phyloP scores from a whole-genome alignment of 2,113 vertebrate genomes.

The Leptobrachium leishanense region DNA sequence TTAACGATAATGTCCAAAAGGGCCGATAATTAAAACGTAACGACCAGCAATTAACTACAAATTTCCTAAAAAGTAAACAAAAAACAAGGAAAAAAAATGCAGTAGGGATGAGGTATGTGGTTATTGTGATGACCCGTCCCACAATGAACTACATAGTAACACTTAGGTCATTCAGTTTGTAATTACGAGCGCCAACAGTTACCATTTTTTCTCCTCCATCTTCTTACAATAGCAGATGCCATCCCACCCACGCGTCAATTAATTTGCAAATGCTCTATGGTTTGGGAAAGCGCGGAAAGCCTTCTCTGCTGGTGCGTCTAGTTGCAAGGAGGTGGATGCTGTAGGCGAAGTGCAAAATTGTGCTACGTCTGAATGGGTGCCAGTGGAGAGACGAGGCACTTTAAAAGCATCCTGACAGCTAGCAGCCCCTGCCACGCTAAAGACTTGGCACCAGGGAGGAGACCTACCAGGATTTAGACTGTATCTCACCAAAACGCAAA shows the following conservation, averaged over 20 bases:
- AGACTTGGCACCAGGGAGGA: not conserved
- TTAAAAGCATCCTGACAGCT: conserved; percentile 43
- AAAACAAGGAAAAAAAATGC: not conserved
- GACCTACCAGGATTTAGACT: not conserved
- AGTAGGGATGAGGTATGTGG: not conserved
- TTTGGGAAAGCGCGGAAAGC: conserved; percentile 64
- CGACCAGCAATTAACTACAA: not conserved
- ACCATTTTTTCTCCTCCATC: not conserved
- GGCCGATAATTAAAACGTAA: not conserved
- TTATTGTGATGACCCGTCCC: not conserved
- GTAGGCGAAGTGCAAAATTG: conserved; percentile 59
- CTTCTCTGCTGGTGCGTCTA: conserved; percentile 56
- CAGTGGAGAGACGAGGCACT: conserved; percentile 36
- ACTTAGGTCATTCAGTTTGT: conserved; percentile 58
- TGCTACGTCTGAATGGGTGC: conserved; percentile 41
- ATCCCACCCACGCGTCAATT: conserved; percentile 75
- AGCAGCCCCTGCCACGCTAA: conserved; percentile 15
- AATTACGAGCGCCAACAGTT: conserved; percentile 54
- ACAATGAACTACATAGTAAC: conserved; percentile 41
- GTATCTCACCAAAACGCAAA: not conserved
- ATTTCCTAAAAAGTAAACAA: not conserved
- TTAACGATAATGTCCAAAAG: too few species aligned
- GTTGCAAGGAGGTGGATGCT: conserved; percentile 59
- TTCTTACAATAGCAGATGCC: conserved; percentile 74
- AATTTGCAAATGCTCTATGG: conserved; percentile 75